phyloP scores from a whole-genome alignment of 2,888 invertebrate genomes.

The Diplazon laetatorius region DNA sequence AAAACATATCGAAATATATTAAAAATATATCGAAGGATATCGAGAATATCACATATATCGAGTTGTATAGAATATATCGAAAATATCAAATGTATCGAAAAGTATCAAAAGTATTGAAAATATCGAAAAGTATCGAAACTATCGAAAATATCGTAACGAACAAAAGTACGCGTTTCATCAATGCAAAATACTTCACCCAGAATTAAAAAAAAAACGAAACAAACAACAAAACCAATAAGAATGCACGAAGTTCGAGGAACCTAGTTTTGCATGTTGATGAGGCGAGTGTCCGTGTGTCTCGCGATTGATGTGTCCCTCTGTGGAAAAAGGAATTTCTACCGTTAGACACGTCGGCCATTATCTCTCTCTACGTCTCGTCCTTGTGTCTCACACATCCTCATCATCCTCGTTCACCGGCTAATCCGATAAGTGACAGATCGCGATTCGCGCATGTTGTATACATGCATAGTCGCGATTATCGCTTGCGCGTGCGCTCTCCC shows the following conservation, averaged over 20 bases:
- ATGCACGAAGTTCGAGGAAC: conserved; percentile 63
- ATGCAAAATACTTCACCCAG: too few relatives aligned
- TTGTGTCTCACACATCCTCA: conserved; percentile 22
- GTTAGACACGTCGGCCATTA: conserved; percentile 44
- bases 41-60: not conserved
- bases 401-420: conserved; percentile 44
- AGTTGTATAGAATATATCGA: too few relatives aligned
- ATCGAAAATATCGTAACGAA: too few relatives aligned
- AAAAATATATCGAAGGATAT: not conserved
- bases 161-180: too few relatives aligned
- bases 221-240: not conserved
- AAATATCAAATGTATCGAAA: too few relatives aligned
- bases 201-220: not conserved
- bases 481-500: conserved; percentile 11
- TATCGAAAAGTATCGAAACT: too few relatives aligned
- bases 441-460: conserved; percentile 30
- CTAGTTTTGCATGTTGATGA: conserved; percentile 67
- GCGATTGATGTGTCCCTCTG: conserved; percentile 63
- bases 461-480: conserved; percentile 49
- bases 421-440: conserved; percentile 52
- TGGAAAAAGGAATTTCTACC: conserved; percentile 66
- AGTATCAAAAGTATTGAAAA: too few relatives aligned
- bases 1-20: not conserved
- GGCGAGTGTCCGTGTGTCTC: conserved; percentile 9
- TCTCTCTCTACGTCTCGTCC: not conserved